A percentile compares a stretch with the other conserved stretches of the same genome.
phyloP scores from a whole-genome alignment of 2,888 invertebrate genomes.

The Megaustenia siamemsis region DNA sequence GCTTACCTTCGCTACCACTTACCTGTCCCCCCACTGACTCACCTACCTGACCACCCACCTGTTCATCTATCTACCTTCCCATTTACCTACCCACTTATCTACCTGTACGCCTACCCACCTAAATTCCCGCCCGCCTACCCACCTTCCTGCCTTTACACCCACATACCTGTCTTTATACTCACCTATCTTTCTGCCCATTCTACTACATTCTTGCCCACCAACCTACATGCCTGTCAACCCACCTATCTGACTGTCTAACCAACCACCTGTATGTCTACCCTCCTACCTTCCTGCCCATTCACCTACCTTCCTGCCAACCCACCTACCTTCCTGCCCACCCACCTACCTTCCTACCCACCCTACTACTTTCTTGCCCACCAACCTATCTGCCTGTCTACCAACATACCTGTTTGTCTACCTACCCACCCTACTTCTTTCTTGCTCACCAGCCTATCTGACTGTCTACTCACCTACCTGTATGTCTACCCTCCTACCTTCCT shows the following conservation, averaged over 20 bases:
- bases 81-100: slow-evolving; percentile 42
- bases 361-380: slow-evolving; percentile 37
- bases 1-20: not conserved
- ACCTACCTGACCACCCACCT: slow-evolving; percentile 25
- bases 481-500: not conserved
- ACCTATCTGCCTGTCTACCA: slow-evolving; percentile 28
- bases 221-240: slow-evolving; percentile 4
- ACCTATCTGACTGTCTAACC: slow-evolving; percentile 33
- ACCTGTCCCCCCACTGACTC: not conserved
- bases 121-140: not conserved
- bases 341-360: slow-evolving; percentile 24
- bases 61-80: slow-evolving; percentile 28
- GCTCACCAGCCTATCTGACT: not conserved
- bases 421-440: too few relatives aligned
- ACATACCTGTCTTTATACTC: slow-evolving; percentile 27
- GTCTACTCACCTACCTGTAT: not conserved
- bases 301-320: slow-evolving; percentile 2
- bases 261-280: slow-evolving; percentile 6
- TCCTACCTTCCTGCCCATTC: slow-evolving; percentile 17
- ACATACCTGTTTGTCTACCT: not conserved
- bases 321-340: slow-evolving; percentile 28
- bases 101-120: slow-evolving; percentile 25
- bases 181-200: slow-evolving; percentile 3
- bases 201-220: slow-evolving; percentile 7
- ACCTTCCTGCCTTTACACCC: slow-evolving; percentile 12